Conservation (phyloP, 2,113 vertebrate species). For the Chloebia gouldiae region DNA sequence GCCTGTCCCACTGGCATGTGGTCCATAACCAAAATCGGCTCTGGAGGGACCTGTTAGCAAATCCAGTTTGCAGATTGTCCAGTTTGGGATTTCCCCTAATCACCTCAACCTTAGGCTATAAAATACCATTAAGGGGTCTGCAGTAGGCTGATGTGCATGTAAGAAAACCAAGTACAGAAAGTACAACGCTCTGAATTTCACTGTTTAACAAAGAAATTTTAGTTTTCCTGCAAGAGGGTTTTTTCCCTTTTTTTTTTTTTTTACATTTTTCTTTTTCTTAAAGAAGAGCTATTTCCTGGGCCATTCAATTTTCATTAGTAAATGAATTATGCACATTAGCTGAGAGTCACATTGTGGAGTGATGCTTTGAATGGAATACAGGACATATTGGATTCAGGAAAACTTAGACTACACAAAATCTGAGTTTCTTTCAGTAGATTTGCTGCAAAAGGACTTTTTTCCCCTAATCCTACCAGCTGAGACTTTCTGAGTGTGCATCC, state of each 20-base stretch:
- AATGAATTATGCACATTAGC: not conserved
- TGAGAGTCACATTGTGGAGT: not conserved
- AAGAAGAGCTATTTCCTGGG: not conserved
- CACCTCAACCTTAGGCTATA: not conserved
- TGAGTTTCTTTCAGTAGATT: not conserved
- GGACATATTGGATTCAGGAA: not conserved
- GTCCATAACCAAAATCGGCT: not conserved
- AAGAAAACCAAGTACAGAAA: not conserved
- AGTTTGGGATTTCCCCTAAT: not conserved
- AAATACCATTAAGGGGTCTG: not conserved
- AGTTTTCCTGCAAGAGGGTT: not conserved
- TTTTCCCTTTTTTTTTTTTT: fast-evolving
- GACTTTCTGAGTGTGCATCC: not conserved
- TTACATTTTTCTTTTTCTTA: not conserved
- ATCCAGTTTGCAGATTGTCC: not conserved
- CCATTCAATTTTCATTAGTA: not conserved
- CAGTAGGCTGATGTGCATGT: not conserved
- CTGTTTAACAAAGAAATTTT: not conserved
- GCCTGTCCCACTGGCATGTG: not conserved
- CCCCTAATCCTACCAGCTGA: not conserved
- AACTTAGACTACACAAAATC: not conserved
- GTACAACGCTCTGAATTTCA: not conserved
- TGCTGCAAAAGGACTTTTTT: not conserved
- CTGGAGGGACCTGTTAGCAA: not conserved
- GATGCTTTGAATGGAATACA: not conserved